Conservation (phyloP, 2,113 vertebrate species). For the Pao palembangensis region DNA sequence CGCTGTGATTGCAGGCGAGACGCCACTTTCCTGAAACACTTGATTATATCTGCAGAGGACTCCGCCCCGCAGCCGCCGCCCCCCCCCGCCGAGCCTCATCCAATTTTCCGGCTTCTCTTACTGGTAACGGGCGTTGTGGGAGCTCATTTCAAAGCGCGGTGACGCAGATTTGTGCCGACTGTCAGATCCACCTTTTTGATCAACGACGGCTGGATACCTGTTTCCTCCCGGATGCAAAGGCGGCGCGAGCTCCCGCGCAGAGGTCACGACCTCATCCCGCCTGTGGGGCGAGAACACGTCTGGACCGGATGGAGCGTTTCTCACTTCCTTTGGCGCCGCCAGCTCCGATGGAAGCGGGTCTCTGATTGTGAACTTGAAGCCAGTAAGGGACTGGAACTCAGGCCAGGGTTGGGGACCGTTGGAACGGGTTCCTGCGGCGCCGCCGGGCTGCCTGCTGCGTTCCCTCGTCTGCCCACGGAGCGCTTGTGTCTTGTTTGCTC, state of each 20-base stretch:
- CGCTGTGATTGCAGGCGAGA: not conserved
- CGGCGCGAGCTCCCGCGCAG: too few relatives aligned
- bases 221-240: too few relatives aligned
- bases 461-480: slow-evolving; percentile 38
- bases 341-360: too few relatives aligned
- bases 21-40: slow-evolving; percentile 27
- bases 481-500: slow-evolving; percentile 47
- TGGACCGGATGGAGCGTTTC: too few relatives aligned
- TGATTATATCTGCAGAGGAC: slow-evolving; percentile 33
- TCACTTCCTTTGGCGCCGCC: too few relatives aligned
- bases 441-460: slow-evolving; percentile 16
- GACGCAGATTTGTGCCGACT: slow-evolving; percentile 32
- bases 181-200: slow-evolving; percentile 7
- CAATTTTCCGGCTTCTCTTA: slow-evolving; percentile 9
- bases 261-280: too few relatives aligned
- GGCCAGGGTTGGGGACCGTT: not conserved
- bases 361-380: not conserved
- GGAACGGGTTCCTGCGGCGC: not conserved
- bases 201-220: not conserved
- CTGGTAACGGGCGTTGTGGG: slow-evolving; percentile 24
- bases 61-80: not conserved
- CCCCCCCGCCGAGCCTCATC: not conserved
- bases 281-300: too few relatives aligned
- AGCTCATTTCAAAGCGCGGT: slow-evolving; percentile 28
- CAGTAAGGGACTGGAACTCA: not conserved